Evolutionary conservation across 2,797 vertebrate genomes (phyloP).

Genomic region (Typhlichthys eigenmanni): DNA sequence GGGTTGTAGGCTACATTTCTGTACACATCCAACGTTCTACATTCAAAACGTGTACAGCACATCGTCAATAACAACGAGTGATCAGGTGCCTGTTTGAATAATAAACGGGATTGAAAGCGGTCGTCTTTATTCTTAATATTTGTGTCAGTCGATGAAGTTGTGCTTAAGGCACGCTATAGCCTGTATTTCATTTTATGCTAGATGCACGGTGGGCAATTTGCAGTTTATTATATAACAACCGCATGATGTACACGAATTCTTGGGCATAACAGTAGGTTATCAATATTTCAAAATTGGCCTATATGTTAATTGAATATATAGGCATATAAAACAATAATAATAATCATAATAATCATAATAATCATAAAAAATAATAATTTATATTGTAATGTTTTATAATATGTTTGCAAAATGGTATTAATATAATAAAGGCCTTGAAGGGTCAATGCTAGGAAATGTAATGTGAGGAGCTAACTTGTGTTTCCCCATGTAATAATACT

Average conservation of each 20-base stretch:
- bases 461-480: no score
- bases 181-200: constrained; percentile 23
- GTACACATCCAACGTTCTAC: constrained; percentile 26
- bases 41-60: constrained; percentile 2
- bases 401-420: no score
- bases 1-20: constrained; percentile 42
- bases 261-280: no score
- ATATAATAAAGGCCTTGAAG: no score
- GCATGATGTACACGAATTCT: constrained; percentile 17
- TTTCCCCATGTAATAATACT: no score
- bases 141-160: not conserved
- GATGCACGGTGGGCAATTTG: constrained; percentile 41
- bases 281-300: no score
- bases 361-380: no score
- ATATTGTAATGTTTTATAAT: no score
- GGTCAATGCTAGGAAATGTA: no score
- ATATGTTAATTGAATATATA: no score
- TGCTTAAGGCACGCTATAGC: constrained; percentile 19
- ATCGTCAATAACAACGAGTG: not conserved
- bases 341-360: no score
- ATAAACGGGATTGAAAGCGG: not conserved
- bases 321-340: no score
- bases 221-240: constrained; percentile 50
- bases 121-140: not conserved
- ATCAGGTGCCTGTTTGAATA: not conserved